phyloP scores from a whole-genome alignment of 2,888 invertebrate genomes.

The Drosophila monieri region DNA sequence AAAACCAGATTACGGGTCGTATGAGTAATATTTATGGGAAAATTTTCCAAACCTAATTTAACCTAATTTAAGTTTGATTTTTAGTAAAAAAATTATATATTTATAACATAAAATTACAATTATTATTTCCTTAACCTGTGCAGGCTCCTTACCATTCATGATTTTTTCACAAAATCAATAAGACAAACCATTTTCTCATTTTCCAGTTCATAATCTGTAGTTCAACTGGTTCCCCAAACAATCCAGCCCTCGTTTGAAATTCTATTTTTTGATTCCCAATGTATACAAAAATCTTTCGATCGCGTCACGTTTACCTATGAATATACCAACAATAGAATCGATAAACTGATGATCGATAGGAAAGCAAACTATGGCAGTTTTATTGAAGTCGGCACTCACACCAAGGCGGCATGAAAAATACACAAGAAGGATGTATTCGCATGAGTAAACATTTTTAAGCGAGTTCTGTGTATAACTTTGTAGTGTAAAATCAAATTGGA shows the following conservation, averaged over 20 bases:
- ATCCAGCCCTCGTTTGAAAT: conserved; percentile 52
- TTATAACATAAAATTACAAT: too few species aligned
- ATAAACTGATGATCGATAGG: conserved; percentile 72
- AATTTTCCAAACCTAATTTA: too few species aligned
- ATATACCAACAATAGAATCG: conserved; percentile 44
- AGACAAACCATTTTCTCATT: neutral
- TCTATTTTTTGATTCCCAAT: conserved; percentile 27
- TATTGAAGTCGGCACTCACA: conserved; percentile 45
- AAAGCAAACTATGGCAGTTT: conserved; percentile 57
- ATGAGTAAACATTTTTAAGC: conserved; percentile 47
- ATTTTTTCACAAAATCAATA: too few species aligned
- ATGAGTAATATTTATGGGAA: neutral
- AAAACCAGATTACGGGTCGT: neutral
- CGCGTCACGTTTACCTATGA: conserved; percentile 13
- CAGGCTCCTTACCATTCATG: too few species aligned
- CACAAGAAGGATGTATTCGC: conserved; percentile 25
- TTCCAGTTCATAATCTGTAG: neutral
- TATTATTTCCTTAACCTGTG: too few species aligned
- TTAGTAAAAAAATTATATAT: too few species aligned
- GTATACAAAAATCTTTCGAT: conserved; percentile 14
- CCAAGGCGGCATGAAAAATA: conserved; percentile 14
- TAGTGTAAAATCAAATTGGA: conserved; percentile 55
- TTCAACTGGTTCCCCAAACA: neutral
- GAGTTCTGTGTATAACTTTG: conserved; percentile 27
- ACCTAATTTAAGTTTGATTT: too few species aligned